phyloP scores from a whole-genome alignment of 2,888 invertebrate species.

The Agrilus mali region DNA sequence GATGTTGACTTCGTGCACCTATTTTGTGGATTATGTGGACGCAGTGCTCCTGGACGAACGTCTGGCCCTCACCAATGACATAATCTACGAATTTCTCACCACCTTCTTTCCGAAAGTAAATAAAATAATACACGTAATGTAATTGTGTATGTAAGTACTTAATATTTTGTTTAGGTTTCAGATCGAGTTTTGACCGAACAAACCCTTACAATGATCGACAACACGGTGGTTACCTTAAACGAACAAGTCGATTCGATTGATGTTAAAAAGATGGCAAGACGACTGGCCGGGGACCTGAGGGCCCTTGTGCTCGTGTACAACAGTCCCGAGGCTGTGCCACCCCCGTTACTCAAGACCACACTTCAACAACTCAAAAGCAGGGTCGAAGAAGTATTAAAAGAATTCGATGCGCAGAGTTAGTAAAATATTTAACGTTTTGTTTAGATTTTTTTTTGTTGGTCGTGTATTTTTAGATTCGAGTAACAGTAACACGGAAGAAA shows the following conservation, averaged over 20 bases:
- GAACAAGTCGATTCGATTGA: slow-evolving; percentile 40
- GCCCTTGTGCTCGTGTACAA: slow-evolving; percentile 46
- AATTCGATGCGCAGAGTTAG: not conserved
- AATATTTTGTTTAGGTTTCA: slow-evolving; percentile 35
- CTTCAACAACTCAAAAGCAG: slow-evolving; percentile 26
- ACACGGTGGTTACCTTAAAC: slow-evolving; percentile 45
- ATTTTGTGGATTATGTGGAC: slow-evolving; percentile 81
- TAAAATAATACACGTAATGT: slow-evolving; percentile 2
- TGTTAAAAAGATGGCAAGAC: slow-evolving; percentile 36
- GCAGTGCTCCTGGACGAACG: slow-evolving; percentile 81
- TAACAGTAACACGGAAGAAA: not conserved
- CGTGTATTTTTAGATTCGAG: no score
- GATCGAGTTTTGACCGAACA: slow-evolving; percentile 48
- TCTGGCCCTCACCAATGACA: slow-evolving; percentile 68
- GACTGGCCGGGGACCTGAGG: slow-evolving; percentile 43
- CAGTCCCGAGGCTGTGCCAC: slow-evolving; percentile 29
- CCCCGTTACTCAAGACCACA: slow-evolving; percentile 24
- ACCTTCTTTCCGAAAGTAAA: slow-evolving; percentile 80
- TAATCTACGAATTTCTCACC: slow-evolving; percentile 77
- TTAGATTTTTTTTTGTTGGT: no score
- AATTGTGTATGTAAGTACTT: not conserved
- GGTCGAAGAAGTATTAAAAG: slow-evolving; percentile 14
- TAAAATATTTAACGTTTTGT: no score
- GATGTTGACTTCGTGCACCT: slow-evolving; percentile 68
- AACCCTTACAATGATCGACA: slow-evolving; percentile 46